phyloP scores from a whole-genome alignment of 2,113 vertebrate genomes.

The Lathamus discolor region DNA sequence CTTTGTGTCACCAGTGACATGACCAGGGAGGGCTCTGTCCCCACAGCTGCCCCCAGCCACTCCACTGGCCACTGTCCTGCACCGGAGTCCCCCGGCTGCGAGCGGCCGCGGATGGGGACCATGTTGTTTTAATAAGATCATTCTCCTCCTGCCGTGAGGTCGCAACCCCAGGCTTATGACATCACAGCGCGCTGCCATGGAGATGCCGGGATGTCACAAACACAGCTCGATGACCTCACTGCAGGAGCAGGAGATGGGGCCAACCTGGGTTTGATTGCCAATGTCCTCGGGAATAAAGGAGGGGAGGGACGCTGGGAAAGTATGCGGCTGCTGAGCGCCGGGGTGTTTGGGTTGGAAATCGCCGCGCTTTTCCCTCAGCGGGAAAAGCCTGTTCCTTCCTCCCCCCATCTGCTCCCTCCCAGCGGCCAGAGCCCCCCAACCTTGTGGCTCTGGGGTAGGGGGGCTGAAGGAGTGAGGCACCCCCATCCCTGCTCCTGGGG shows the following conservation, averaged over 20 bases:
- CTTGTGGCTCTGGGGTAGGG: background rate
- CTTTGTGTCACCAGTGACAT: background rate
- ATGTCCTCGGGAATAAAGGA: conserved; percentile 43
- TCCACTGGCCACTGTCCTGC: fast-evolving
- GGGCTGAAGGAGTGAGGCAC: background rate
- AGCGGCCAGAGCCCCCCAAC: background rate
- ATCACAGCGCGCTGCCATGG: conserved; percentile 60
- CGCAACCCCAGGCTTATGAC: conserved; percentile 50
- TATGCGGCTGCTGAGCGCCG: conserved; percentile 52
- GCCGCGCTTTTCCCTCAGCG: conserved; percentile 27
- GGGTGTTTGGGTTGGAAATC: conserved; percentile 70
- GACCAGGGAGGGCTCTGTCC: background rate
- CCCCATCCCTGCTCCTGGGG: background rate
- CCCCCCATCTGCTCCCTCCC: background rate
- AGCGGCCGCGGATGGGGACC: background rate
- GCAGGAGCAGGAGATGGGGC: conserved; percentile 63
- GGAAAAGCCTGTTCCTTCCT: conserved; percentile 47
- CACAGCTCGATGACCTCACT: conserved; percentile 69
- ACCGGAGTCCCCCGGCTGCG: fast-evolving
- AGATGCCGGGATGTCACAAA: conserved; percentile 60
- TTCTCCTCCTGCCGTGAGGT: conserved; percentile 56
- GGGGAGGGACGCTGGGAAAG: conserved; percentile 63
- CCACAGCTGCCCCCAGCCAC: background rate
- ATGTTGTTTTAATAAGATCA: conserved; percentile 67
- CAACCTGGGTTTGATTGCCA: conserved; percentile 44